Evolutionary conservation across 2,797 vertebrate genomes (phyloP), one percentile per base, ranked within the genome.

Genomic region (Enoplosus armatus): DNA sequence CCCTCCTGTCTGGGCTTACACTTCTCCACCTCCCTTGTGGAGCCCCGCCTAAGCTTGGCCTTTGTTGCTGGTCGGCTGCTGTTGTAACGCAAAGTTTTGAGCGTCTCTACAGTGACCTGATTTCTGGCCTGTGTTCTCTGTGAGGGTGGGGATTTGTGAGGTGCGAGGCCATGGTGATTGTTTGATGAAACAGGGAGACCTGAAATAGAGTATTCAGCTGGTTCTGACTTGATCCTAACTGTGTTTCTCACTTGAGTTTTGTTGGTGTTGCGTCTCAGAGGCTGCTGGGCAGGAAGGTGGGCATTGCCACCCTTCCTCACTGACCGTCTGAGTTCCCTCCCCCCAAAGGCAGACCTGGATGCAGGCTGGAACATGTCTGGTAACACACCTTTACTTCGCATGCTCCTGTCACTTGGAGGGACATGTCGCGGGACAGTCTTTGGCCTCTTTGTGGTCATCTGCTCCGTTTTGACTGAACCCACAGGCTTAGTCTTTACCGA

Each of bases 191-290:
- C 68, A 51, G 80, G 54, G 2, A 86, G 75, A 75, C 90, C 85
- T 47, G 94, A 93, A 89, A 96, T 87, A 0, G 85, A 74, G 61
- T 72, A 91, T 31, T 94, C 92, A 1, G 29, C 74, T n/a, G 93
- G 91, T 83, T 96, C 95, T 16, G 87, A 80, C 88, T 96, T 96
- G 71, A 96, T 89, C 72, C 79, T 78, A 61, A 92, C 79, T 5
- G 64, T 27, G 59, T 78, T 92, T 73, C 78, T 92, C 48, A 82
- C 86, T 5, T 56, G 39, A 26, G 67, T 37, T 77, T 80, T 89
- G 51, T 73, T 83, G 54, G 64, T 24, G 53, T 43, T 77, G 65
- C 51, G 69, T 31, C 64, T 67, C 33, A 58, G 41, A 51, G 89
- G 72, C 54, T 86, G 85, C 77, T 82, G 80, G 37, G 50, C 12